Evolutionary conservation across 2,797 vertebrate genomes (phyloP).

Genomic region (Buphagus erythrorhynchus): DNA sequence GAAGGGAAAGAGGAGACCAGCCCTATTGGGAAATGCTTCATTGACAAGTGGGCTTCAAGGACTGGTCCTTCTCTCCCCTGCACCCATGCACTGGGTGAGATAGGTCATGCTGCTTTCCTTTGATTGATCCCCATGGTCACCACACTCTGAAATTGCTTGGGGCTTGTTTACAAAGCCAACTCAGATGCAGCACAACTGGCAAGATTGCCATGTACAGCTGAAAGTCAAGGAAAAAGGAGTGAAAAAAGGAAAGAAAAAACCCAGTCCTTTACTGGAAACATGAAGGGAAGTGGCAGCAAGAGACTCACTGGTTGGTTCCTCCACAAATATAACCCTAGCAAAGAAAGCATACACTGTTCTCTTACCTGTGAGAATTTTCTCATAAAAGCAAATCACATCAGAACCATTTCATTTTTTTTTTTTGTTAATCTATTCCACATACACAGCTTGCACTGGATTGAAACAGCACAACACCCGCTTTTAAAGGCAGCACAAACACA

Average conservation of each 20-base stretch:
- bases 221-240: background rate
- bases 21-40: background rate
- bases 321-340: background rate
- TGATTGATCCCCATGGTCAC: background rate
- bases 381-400: background rate
- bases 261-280: background rate
- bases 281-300: background rate
- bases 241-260: background rate
- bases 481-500: slow-evolving; percentile 21
- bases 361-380: slow-evolving; percentile 72
- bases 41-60: background rate
- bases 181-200: background rate
- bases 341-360: slow-evolving; percentile 16
- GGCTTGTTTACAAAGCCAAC: background rate
- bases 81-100: background rate
- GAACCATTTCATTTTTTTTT: background rate
- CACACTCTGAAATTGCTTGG: background rate
- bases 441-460: slow-evolving; percentile 16
- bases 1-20: background rate
- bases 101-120: background rate
- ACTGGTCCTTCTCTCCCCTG: background rate
- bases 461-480: slow-evolving; percentile 19
- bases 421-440: background rate
- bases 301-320: slow-evolving; percentile 31
- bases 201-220: background rate